These are phyloP conservation scores for Chrysomallon squamiferum DNA, from an alignment of 1,140 invertebrate species.

Conservation along the genomic window DNA sequence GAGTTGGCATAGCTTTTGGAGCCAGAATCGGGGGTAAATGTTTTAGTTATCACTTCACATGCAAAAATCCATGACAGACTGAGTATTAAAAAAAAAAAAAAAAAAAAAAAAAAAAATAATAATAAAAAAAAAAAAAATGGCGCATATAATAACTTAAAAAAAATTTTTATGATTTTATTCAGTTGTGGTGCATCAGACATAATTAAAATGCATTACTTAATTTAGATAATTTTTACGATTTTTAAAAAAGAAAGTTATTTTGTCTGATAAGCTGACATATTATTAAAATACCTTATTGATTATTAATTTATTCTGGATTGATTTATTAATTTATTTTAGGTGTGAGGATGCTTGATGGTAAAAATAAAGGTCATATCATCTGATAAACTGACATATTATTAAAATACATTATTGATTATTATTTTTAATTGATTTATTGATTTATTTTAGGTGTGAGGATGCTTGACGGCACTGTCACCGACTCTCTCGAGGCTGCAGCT, in stretches of 20 bases:
- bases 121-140: no score
- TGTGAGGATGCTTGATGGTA: conserved; percentile 97
- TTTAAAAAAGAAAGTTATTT: no score
- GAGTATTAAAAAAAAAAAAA: no score
- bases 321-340: conserved; percentile 66
- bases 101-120: no score
- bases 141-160: not conserved
- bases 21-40: conserved; percentile 84
- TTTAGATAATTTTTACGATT: no score
- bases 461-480: conserved; percentile 97
- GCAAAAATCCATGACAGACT: no score
- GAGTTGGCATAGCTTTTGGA: conserved; percentile 92
- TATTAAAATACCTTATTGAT: not conserved
- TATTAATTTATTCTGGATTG: not conserved
- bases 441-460: conserved; percentile 82
- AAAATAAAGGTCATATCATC: no score
- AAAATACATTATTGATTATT: not conserved
- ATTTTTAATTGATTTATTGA: not conserved
- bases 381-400: not conserved
- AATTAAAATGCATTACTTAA: no score
- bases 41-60: no score
- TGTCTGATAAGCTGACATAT: not conserved
- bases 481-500: conserved; percentile 93
- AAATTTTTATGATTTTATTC: not conserved
- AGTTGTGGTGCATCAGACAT: not conserved